These are phyloP conservation scores for Laupala kohalensis DNA, from an alignment of 1,140 invertebrate species.

Conservation along the genomic window DNA sequence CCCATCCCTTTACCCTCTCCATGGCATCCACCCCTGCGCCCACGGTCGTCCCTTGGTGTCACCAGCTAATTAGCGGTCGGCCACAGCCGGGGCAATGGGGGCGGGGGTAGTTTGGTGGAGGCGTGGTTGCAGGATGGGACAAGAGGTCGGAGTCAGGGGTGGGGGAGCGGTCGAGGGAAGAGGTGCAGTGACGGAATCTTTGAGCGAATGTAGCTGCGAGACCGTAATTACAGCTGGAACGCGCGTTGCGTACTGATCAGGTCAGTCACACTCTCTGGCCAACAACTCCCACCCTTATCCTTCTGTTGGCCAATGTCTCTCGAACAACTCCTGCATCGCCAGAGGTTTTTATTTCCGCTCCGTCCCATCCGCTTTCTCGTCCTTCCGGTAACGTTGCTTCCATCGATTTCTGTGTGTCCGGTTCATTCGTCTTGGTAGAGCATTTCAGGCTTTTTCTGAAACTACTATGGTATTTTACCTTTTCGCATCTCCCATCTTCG, in stretches of 20 bases:
- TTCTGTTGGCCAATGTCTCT: too few relatives aligned
- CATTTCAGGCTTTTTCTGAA: too few relatives aligned
- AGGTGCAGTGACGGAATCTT: not conserved
- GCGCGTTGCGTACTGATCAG: not conserved
- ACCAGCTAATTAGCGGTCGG: not conserved
- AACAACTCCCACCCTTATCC: not conserved
- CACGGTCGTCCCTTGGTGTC: not conserved
- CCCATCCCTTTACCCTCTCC: too few relatives aligned
- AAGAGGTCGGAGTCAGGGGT: not conserved
- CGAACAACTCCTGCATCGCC: too few relatives aligned
- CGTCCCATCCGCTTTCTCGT: not conserved
- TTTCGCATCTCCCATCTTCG: too few relatives aligned
- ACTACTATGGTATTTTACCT: too few relatives aligned
- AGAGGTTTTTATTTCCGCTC: not conserved
- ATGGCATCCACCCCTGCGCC: not conserved
- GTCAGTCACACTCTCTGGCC: not conserved
- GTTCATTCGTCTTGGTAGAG: too few relatives aligned
- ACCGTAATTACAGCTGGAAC: not conserved
- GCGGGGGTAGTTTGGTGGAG: too few relatives aligned
- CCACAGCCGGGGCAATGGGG: not conserved
- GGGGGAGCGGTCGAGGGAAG: not conserved
- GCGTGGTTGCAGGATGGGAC: too few relatives aligned
- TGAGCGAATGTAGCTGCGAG: not conserved
- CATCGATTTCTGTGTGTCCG: too few relatives aligned
- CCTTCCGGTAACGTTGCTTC: too few relatives aligned